phyloP scores from a whole-genome alignment of 2,113 vertebrate species.

The Vicugna pacos region DNA sequence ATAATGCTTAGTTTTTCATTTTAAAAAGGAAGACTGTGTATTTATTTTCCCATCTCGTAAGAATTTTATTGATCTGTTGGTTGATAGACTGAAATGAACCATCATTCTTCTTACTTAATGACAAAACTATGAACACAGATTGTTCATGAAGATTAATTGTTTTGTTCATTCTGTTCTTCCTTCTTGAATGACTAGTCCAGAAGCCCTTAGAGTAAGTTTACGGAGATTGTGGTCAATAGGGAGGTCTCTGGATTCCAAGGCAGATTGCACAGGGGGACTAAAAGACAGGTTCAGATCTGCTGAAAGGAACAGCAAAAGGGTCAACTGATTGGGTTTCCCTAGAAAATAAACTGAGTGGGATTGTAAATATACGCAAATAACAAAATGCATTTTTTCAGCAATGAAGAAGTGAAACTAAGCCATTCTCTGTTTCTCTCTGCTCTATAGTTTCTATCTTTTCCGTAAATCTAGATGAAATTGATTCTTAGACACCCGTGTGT shows the following conservation, averaged over 20 bases:
- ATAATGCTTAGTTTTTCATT: background rate
- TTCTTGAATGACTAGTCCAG: slow-evolving; percentile 74
- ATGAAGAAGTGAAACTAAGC: background rate
- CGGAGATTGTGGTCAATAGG: slow-evolving; percentile 65
- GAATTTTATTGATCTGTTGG: background rate
- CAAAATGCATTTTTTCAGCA: slow-evolving; percentile 50
- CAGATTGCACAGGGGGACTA: slow-evolving; percentile 72
- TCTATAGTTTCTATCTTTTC: background rate
- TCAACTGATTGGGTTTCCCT: slow-evolving; percentile 50
- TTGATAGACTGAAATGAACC: background rate
- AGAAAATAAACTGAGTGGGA: slow-evolving; percentile 59
- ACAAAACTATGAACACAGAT: background rate
- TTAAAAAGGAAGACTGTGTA: background rate
- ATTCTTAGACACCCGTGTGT: background rate
- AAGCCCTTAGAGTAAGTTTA: slow-evolving; percentile 11
- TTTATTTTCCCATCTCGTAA: background rate
- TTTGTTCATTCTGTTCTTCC: slow-evolving; percentile 62
- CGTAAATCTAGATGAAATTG: background rate
- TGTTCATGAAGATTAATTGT: background rate
- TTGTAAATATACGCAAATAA: slow-evolving; percentile 74
- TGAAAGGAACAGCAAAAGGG: slow-evolving; percentile 62
- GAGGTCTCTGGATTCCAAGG: slow-evolving; percentile 45
- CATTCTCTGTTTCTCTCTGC: background rate
- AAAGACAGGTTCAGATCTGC: slow-evolving; percentile 76
- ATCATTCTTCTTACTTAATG: background rate